phyloP scores from a whole-genome alignment of 2,797 vertebrate species.

The Fratercula arctica region DNA sequence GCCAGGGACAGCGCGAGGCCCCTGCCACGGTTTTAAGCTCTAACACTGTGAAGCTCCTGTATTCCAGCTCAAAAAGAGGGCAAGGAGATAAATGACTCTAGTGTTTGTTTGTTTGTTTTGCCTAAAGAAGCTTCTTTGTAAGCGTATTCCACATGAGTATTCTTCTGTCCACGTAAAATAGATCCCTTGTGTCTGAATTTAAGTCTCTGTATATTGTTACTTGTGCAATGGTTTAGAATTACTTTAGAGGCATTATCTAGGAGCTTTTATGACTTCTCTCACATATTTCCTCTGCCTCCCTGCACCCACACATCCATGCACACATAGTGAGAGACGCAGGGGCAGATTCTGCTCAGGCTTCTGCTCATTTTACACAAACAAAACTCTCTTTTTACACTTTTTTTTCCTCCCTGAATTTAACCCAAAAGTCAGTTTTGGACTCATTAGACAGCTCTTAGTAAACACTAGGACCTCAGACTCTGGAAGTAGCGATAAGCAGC shows the following conservation, averaged over 20 bases:
- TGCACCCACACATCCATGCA: conserved; percentile 15
- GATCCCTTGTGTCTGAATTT: conserved; percentile 60
- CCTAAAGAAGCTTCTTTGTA: conserved; percentile 67
- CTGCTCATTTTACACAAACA: not conserved
- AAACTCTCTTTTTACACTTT: not conserved
- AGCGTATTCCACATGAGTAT: conserved; percentile 34
- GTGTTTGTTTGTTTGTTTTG: conserved; percentile 71
- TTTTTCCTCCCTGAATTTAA: not conserved
- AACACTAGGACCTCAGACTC: not conserved
- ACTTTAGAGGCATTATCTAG: conserved; percentile 51
- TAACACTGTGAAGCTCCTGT: conserved; percentile 59
- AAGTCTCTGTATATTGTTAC: conserved; percentile 58
- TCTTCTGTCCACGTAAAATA: conserved; percentile 44
- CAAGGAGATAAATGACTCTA: conserved; percentile 58
- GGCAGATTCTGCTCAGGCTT: not conserved
- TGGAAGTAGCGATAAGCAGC: not conserved
- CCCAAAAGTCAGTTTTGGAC: not conserved
- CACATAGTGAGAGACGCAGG: not conserved
- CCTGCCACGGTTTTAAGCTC: not conserved
- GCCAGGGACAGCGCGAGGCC: not conserved
- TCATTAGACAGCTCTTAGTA: not conserved
- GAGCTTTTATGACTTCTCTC: conserved; percentile 31
- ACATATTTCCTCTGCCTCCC: conserved; percentile 44
- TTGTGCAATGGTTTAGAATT: conserved; percentile 40
- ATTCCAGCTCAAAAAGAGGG: conserved; percentile 38